Evolutionary conservation across 23 tunicate genomes (phyloP).

Genomic region (Styela plicata): DNA sequence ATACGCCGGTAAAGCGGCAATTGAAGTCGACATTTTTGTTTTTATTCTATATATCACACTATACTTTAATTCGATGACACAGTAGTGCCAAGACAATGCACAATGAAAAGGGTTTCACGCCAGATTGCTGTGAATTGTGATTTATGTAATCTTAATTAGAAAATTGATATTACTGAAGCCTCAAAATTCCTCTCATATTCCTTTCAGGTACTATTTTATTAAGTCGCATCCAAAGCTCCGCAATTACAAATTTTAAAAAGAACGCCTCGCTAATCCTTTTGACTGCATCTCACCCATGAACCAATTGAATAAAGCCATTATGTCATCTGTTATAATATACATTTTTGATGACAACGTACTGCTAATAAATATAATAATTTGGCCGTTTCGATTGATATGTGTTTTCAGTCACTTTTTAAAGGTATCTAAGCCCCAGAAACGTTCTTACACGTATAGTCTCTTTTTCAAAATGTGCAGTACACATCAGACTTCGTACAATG

Average conservation of each 20-base stretch:
- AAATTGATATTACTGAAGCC: not conserved
- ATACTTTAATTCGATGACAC: not conserved
- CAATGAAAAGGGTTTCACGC: not conserved
- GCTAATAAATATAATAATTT: too few species aligned
- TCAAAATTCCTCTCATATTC: too few species aligned
- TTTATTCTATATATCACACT: not conserved
- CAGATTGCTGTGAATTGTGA: slow-evolving; percentile 17
- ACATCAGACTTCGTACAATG: too few species aligned
- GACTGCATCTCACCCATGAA: not conserved
- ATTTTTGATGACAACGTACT: too few species aligned
- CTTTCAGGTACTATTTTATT: too few species aligned
- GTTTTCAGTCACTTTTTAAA: too few species aligned
- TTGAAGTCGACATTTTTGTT: slow-evolving; percentile 75
- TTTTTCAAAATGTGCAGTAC: too few species aligned
- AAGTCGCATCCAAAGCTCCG: too few species aligned
- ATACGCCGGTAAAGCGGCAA: slow-evolving; percentile 74
- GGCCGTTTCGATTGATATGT: too few species aligned
- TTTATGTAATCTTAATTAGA: not conserved
- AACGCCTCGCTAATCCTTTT: not conserved
- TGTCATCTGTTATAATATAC: too few species aligned
- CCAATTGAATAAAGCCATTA: not conserved
- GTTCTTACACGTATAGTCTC: too few species aligned
- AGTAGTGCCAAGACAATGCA: not conserved
- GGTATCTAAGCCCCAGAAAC: too few species aligned
- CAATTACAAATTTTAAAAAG: not conserved